Base-by-base conservation (phyloP, 2,888 invertebrate species). In the Anodontia alba region DNA sequence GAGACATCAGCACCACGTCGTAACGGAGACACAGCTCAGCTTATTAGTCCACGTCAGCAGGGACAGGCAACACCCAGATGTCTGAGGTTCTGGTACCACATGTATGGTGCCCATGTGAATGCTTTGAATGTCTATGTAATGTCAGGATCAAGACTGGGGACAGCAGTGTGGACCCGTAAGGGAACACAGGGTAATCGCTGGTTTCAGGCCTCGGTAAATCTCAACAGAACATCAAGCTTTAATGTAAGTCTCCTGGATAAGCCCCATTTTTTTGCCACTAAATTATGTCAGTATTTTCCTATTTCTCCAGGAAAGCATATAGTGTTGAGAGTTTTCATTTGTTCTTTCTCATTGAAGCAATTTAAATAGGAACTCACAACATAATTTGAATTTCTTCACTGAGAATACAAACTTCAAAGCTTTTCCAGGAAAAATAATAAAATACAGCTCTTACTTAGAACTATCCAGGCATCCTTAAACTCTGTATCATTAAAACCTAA, bases 1-100 rank as follows among this genome's bases (percentile, higher is more conserved):
- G 91, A 92, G 80, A 86, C 96, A 0, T 94, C 95, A 8, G 95
- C 95, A 86, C 96, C 96, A 0, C 93, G 96, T 68, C 90, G 95
- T 80, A 95, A 96, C 0, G 96, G 96, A 1, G 96, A 96, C 89
- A 94, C 94, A 54, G 96, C 96, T 0, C 93, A 95, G 78, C 94
- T 96, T 12, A 71, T 90, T 10, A 91, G 92, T 80, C 89, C 89
- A 0, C 36, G 79, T 10, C 31, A 31, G 31, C 62, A 79, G n/a
- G 73, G 80, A 0, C 77, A 73, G 2, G 73, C 67, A 0, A 80
- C 81, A 0, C 51, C 83, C 20, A 83, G 86, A 66, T 93, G 93
- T 80, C 80, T 93, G 7, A 83, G 76, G 20, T 91, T 93, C 83
- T 93, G 91, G 90, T 93, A 93, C 85, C 92, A 93, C 73, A 93